phyloP scores from a whole-genome alignment of 2,113 vertebrate species.

The Circaetus gallicus region DNA sequence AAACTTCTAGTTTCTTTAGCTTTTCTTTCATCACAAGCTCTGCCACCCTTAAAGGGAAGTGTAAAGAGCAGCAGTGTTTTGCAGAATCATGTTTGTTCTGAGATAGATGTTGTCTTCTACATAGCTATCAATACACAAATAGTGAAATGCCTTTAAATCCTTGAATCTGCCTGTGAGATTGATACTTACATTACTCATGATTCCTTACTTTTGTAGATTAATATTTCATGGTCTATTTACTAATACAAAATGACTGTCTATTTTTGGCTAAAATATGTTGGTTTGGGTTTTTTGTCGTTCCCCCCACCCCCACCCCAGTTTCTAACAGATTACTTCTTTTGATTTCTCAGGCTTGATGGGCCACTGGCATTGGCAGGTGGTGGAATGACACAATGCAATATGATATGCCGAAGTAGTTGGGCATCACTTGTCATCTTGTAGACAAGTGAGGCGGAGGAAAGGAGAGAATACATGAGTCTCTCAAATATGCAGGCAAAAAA shows the following conservation, averaged over 20 bases:
- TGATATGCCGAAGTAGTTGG: conserved; percentile 40
- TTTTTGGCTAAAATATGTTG: neutral
- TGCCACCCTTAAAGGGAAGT: neutral
- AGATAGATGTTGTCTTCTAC: neutral
- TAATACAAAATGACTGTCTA: neutral
- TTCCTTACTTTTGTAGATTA: neutral
- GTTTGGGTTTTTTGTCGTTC: too few species aligned
- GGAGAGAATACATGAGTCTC: neutral
- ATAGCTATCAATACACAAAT: neutral
- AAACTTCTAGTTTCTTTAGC: neutral
- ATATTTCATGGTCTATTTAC: neutral
- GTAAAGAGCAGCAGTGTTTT: neutral
- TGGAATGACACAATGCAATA: conserved; percentile 17
- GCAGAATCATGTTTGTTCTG: neutral
- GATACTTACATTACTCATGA: neutral
- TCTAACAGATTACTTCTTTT: conserved; percentile 31
- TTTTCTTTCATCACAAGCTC: neutral
- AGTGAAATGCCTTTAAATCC: neutral
- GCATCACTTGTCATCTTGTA: conserved; percentile 22
- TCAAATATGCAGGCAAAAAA: neutral
- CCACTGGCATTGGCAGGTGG: conserved; percentile 27
- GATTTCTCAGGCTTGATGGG: conserved; percentile 46
- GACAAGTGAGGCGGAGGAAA: conserved; percentile 7
- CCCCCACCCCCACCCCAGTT: neutral
- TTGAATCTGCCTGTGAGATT: neutral